Evolutionary conservation across 2,113 vertebrate genomes (phyloP), one percentile per base, ranked within the genome.

Genomic region (Hemibagrus wyckioides): DNA sequence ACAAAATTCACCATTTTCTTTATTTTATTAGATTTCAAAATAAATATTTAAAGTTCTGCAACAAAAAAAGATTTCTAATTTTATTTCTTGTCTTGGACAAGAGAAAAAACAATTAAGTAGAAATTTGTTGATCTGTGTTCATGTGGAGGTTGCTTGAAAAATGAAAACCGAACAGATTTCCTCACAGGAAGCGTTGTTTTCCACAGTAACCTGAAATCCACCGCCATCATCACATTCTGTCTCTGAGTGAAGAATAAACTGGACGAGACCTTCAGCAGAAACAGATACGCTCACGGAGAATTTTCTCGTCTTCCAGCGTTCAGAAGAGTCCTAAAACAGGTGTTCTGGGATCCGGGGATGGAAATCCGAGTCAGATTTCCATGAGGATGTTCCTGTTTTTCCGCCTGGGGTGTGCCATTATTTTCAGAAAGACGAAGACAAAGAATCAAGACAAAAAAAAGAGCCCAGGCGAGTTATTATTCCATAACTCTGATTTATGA

Each of bases 401-500:
- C 44, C 44, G 63, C 41, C 85, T 77, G 54, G 82, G 30, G 33
- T 84, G 77, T 59, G 41, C 61, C 41, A 56, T 87, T 57, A 85
- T 82, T 87, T 87, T 80, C 85, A 73, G 77, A 83, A 75, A n/a
- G 7, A 71, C 3, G 6, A 76, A 50, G 82, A 67, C 57, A 48
- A 50, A 65, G 76, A 84, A 84, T 83, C 11, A 57, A 63, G 83
- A 80, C 71, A 61, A 50, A 84, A 17, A 48, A 48, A 48, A 48
- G 44, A 50, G 48, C 71, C 85, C 76, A 80, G 82, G 81, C n/a
- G 83, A 89, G 85, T 80, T 85, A 89, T 89, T 82, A 85, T 85
- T 87, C 85, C 80, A 90, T 89, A 87, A 89, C 85, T 85, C 85
- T 89, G 85, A 90, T 90, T 89, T 87, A 90, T 84, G 59, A 87